Conservation (phyloP, 2,888 invertebrate species). For the Sacculina carcini region DNA sequence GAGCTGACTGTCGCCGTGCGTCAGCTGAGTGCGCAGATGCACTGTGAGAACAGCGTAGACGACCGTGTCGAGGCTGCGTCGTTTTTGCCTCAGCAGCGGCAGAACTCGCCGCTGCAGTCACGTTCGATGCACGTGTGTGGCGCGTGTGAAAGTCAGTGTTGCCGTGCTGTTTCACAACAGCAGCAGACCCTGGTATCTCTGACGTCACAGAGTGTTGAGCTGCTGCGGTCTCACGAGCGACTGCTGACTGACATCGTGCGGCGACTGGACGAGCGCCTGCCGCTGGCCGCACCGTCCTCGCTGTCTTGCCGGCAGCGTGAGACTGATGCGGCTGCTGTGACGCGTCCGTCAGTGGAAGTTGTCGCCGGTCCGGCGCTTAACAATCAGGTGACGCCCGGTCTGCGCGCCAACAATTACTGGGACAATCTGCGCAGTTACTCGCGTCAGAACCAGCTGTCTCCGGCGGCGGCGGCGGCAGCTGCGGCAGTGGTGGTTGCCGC, state of each 20-base stretch:
- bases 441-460: constrained; percentile 46
- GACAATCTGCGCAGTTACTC: constrained; percentile 74
- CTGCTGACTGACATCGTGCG: not conserved
- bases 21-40: too few species aligned
- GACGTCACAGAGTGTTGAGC: not conserved
- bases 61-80: too few species aligned
- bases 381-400: constrained; percentile 71
- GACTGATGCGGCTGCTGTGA: not conserved
- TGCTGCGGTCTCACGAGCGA: not conserved
- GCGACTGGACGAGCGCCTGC: not conserved
- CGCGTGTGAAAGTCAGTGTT: too few species aligned
- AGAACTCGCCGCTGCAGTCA: too few species aligned
- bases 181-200: too few species aligned
- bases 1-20: too few species aligned
- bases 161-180: too few species aligned
- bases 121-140: too few species aligned
- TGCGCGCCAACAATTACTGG: constrained; percentile 77
- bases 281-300: not conserved
- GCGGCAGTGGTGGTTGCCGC: too few species aligned
- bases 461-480: not conserved
- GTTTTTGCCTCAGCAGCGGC: too few species aligned
- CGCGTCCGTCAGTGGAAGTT: not conserved
- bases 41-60: too few species aligned
- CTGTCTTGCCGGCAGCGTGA: not conserved
- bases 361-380: constrained; percentile 27